Conservation (phyloP, 2,888 invertebrate genomes). For the Leptopilina myrica region DNA sequence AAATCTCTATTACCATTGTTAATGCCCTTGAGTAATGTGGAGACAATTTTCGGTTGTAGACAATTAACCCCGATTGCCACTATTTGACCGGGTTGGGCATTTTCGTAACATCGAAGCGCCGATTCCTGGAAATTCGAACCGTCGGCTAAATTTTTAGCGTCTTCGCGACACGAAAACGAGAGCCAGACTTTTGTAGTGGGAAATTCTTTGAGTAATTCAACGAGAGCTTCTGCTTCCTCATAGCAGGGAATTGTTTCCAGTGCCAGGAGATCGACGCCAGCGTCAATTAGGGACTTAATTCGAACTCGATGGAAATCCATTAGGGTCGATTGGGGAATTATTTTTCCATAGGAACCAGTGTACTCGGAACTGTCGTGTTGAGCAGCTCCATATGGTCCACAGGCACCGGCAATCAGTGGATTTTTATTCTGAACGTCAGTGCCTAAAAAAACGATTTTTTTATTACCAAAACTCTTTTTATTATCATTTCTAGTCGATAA, state of each 20-base stretch:
- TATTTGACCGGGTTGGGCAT: constrained; percentile 82
- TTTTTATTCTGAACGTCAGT: constrained; percentile 61
- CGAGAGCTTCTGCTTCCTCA: constrained; percentile 88
- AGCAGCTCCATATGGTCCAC: constrained; percentile 95
- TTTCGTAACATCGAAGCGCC: constrained; percentile 82
- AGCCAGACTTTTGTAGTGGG: constrained; percentile 91
- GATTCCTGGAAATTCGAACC: constrained; percentile 89
- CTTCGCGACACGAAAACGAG: constrained; percentile 87
- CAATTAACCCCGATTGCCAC: constrained; percentile 95
- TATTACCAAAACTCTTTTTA: too few relatives aligned
- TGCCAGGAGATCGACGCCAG: constrained; percentile 90
- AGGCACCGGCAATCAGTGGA: constrained; percentile 89
- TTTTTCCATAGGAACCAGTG: constrained; percentile 88
- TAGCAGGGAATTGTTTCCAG: constrained; percentile 95
- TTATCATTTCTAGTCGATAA: too few relatives aligned
- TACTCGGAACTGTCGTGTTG: constrained; percentile 96
- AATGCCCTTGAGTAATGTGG: constrained; percentile 80
- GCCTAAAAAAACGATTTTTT: constrained; percentile 12
- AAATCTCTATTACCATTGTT: constrained; percentile 77
- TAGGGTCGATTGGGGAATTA: constrained; percentile 81
- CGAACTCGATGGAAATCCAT: constrained; percentile 91
- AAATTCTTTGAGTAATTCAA: constrained; percentile 87
- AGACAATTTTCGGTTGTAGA: constrained; percentile 83
- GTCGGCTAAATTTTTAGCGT: constrained; percentile 83
- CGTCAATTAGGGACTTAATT: constrained; percentile 86